phyloP scores from a whole-genome alignment of 2,797 vertebrate species.

The Astyanax mexicanus region DNA sequence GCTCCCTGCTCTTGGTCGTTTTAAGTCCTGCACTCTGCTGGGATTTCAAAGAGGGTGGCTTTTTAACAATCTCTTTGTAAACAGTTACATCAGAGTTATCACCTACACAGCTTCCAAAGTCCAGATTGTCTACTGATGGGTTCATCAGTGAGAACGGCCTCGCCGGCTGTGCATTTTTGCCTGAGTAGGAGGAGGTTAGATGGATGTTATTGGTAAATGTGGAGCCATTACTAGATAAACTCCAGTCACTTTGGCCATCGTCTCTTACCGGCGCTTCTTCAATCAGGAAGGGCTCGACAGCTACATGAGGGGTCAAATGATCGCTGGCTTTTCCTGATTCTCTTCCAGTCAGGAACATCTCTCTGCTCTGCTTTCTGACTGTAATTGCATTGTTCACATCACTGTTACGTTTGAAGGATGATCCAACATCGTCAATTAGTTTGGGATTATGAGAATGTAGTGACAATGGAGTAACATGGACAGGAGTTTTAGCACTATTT shows the following conservation, averaged over 20 bases:
- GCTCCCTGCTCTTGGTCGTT: constrained; percentile 62
- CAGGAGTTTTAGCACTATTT: constrained; percentile 26
- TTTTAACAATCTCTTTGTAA: constrained; percentile 72
- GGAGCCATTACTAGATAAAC: constrained; percentile 61
- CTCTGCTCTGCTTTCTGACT: constrained; percentile 66
- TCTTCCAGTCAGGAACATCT: constrained; percentile 61
- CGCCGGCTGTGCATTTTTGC: constrained; percentile 54
- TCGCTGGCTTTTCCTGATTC: constrained; percentile 48
- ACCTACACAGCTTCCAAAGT: constrained; percentile 60
- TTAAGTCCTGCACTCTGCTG: constrained; percentile 10
- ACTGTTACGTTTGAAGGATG: neutral
- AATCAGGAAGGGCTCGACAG: constrained; percentile 48
- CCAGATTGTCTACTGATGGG: constrained; percentile 24
- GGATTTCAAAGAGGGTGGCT: constrained; percentile 33
- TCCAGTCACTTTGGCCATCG: constrained; percentile 74
- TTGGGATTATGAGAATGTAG: constrained; percentile 13
- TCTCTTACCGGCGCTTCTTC: constrained; percentile 83
- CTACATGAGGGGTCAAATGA: constrained; percentile 51
- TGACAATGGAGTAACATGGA: neutral
- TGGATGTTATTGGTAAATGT: constrained; percentile 41
- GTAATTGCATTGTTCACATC: constrained; percentile 38
- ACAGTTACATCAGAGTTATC: constrained; percentile 69
- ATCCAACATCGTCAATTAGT: neutral
- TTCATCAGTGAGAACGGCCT: constrained; percentile 56
- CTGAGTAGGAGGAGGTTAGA: constrained; percentile 29